Conservation (phyloP, 2,113 vertebrate species). For the Cacatua alba region DNA sequence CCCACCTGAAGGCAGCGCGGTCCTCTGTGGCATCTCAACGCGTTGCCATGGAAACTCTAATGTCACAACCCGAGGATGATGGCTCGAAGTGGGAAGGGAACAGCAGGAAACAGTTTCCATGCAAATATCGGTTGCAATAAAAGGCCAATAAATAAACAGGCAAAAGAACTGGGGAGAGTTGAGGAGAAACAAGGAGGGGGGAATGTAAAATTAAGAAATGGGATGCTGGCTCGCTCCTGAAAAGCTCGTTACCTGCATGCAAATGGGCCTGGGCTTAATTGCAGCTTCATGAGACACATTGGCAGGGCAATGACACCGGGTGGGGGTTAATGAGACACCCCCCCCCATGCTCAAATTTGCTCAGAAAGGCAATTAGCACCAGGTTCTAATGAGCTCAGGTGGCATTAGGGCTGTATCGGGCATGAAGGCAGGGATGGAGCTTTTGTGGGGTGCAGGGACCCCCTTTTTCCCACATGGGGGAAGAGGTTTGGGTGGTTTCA, state of each 20-base stretch:
- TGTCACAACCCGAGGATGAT: slow-evolving; percentile 4
- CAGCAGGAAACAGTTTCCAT: slow-evolving; percentile 54
- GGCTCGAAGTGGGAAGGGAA: slow-evolving; percentile 10
- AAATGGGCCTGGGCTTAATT: not conserved
- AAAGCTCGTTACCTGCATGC: not conserved
- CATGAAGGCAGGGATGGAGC: not conserved
- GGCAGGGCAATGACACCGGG: rapidly evolving
- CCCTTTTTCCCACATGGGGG: rapidly evolving
- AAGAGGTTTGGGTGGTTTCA: not conserved
- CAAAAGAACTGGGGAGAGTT: not conserved
- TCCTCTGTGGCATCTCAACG: slow-evolving; percentile 28
- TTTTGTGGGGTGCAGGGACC: not conserved
- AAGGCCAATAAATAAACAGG: slow-evolving; percentile 29
- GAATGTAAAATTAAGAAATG: not conserved
- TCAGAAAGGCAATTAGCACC: not conserved
- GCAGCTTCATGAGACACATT: rapidly evolving
- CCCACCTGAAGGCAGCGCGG: slow-evolving; percentile 41
- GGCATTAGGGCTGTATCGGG: not conserved
- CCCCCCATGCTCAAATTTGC: not conserved
- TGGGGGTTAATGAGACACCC: not conserved
- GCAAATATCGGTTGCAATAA: slow-evolving; percentile 35
- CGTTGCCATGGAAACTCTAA: slow-evolving; percentile 46
- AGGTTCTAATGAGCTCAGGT: not conserved
- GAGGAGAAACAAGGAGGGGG: not conserved
- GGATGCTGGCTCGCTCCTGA: not conserved